phyloP scores from a whole-genome alignment of 2,888 invertebrate species.

The Tetanocera ferruginea region DNA sequence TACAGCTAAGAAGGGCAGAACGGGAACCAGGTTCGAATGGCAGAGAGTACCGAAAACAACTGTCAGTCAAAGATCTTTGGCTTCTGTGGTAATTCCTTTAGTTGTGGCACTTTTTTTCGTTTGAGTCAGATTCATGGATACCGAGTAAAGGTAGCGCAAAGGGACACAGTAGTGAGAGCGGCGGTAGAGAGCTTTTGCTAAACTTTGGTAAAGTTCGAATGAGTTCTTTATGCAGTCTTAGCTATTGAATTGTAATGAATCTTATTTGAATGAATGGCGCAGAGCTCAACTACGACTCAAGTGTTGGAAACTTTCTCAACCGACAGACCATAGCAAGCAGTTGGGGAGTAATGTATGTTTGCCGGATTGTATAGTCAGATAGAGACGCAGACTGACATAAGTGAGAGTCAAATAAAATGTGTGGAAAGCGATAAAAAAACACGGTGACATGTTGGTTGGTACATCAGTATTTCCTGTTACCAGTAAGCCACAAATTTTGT shows the following conservation, averaged over 20 bases:
- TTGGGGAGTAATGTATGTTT: too few species aligned
- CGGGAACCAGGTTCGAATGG: background rate
- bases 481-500: background rate
- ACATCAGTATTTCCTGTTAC: background rate
- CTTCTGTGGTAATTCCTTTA: slow-evolving; percentile 27
- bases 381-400: background rate
- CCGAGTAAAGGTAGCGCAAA: background rate
- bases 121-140: background rate
- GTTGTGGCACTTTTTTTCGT: slow-evolving; percentile 9
- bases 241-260: slow-evolving; percentile 56
- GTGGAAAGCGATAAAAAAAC: background rate
- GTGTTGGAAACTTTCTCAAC: background rate
- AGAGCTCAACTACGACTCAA: background rate
- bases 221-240: slow-evolving; percentile 39
- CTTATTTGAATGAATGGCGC: slow-evolving; percentile 45
- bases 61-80: slow-evolving; percentile 25
- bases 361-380: too few species aligned
- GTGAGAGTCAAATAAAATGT: background rate
- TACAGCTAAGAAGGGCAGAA: background rate
- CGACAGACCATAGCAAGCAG: background rate
- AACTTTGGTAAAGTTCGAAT: slow-evolving; percentile 18
- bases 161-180: background rate
- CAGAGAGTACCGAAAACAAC: slow-evolving; percentile 1
- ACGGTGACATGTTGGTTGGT: background rate
- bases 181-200: background rate